Evolutionary conservation across 2,888 invertebrate genomes (phyloP).

Genomic region (Cephus pulcher): DNA sequence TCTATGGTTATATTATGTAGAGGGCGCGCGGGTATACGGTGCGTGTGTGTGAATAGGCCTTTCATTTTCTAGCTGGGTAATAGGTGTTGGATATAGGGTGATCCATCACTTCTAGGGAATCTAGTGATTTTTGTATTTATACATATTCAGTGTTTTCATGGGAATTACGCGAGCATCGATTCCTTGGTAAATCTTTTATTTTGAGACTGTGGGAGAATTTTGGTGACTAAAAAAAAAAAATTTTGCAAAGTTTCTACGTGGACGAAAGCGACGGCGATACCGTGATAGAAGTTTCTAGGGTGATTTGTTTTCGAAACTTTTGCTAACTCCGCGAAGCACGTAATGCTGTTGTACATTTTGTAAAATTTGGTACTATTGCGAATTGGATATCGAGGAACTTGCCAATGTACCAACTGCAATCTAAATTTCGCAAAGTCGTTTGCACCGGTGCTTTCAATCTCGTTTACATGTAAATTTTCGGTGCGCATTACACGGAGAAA

Average conservation of each 20-base stretch:
- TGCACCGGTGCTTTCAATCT: neutral
- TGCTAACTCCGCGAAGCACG: neutral
- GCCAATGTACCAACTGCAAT: neutral
- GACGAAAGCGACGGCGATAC: neutral
- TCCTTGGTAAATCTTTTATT: neutral
- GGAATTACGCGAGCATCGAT: neutral
- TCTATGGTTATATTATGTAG: neutral
- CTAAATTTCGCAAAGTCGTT: neutral
- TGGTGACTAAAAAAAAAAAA: neutral
- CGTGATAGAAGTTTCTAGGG: neutral
- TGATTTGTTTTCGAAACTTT: neutral
- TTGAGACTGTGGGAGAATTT: neutral
- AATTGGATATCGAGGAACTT: neutral
- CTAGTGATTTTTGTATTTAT: neutral
- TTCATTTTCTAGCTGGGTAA: neutral
- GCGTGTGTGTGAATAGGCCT: neutral
- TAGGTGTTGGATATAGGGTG: neutral
- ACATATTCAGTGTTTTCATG: neutral
- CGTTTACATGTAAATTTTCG: neutral
- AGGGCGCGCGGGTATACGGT: neutral
- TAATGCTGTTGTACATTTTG: neutral
- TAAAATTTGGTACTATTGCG: neutral
- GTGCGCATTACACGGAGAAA: neutral
- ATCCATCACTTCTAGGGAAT: neutral
- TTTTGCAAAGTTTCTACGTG: neutral